A percentile compares a stretch with the other conserved stretches of the same genome.
phyloP scores from a whole-genome alignment of 2,113 vertebrate species.

The Oenanthe melanoleuca region DNA sequence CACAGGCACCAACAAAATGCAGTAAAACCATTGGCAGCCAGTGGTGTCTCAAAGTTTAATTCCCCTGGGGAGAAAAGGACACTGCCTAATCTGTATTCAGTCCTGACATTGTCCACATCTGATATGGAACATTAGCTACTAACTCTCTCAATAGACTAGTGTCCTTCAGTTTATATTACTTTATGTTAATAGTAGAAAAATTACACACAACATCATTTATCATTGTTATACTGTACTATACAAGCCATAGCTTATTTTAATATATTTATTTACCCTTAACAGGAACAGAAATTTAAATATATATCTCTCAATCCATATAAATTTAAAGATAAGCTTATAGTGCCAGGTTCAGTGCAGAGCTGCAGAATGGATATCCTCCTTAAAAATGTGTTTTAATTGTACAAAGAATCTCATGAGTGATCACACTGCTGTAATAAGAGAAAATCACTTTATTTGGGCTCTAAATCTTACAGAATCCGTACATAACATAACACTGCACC shows the following conservation, averaged over 20 bases:
- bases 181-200: constrained; percentile 99
- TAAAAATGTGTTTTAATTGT: constrained; percentile 17
- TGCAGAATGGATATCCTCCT: background rate
- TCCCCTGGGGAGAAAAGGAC: constrained; percentile 98
- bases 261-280: constrained; percentile 94
- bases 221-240: constrained; percentile 93
- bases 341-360: constrained; percentile 22
- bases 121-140: constrained; percentile 99
- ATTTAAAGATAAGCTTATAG: constrained; percentile 63
- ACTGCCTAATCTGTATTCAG: constrained; percentile 99
- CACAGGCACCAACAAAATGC: constrained; percentile 90
- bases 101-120: constrained; percentile 99
- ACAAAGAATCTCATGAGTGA: background rate
- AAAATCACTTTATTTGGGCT: background rate
- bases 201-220: constrained; percentile 99
- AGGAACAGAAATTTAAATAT: constrained; percentile 81
- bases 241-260: constrained; percentile 83
- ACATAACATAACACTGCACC: background rate
- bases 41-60: constrained; percentile 94
- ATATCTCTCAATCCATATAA: constrained; percentile 37
- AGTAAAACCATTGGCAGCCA: constrained; percentile 90
- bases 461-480: constrained; percentile 2
- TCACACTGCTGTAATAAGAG: background rate
- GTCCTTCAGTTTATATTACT: constrained; percentile 99
- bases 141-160: constrained; percentile 99